Percentiles rank a stretch among this genome's conserved stretches.
phyloP scores from a whole-genome alignment of 2,888 invertebrate genomes.

The Lasioglossum leucozonium region DNA sequence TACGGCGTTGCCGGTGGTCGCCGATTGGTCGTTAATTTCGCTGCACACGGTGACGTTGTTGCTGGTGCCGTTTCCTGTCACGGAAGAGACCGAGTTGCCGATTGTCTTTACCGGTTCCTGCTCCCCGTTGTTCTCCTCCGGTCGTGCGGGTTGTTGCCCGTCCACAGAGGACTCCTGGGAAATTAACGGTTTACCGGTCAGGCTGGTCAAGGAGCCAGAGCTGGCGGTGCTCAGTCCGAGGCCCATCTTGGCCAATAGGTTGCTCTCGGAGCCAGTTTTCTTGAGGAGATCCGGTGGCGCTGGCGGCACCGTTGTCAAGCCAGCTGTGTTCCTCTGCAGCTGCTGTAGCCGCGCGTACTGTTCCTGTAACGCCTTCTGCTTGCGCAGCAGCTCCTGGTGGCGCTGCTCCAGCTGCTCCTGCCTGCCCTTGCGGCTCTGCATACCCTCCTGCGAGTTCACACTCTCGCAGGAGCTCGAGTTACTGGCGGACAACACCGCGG shows the following conservation, averaged over 20 bases:
- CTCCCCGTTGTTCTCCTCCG: constrained; percentile 21
- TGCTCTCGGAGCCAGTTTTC: constrained; percentile 95
- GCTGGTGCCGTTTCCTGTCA: background rate
- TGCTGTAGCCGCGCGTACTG: constrained; percentile 96
- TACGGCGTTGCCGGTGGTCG: constrained; percentile 61
- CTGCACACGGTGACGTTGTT: background rate
- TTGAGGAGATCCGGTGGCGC: constrained; percentile 89
- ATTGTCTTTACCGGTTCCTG: constrained; percentile 52
- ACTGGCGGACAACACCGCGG: constrained; percentile 85
- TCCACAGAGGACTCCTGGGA: constrained; percentile 64
- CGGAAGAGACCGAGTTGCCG: constrained; percentile 37
- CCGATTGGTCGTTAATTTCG: constrained; percentile 21
- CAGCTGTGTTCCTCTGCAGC: constrained; percentile 91
- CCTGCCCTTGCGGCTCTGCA: constrained; percentile 86
- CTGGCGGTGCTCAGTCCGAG: constrained; percentile 87
- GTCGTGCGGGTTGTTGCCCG: constrained; percentile 5
- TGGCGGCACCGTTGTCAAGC: constrained; percentile 86
- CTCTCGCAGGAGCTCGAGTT: constrained; percentile 92
- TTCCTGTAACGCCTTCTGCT: constrained; percentile 95
- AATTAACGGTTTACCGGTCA: constrained; percentile 84
- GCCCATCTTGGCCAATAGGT: constrained; percentile 93
- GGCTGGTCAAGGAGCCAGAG: constrained; percentile 88
- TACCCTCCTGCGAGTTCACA: constrained; percentile 90
- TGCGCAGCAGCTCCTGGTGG: constrained; percentile 94
- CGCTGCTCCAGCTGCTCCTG: constrained; percentile 93